A percentile compares a stretch with the other conserved stretches of the same genome.
phyloP scores from a whole-genome alignment of 1,140 invertebrate genomes.

The Hydropsyche tenuis region DNA sequence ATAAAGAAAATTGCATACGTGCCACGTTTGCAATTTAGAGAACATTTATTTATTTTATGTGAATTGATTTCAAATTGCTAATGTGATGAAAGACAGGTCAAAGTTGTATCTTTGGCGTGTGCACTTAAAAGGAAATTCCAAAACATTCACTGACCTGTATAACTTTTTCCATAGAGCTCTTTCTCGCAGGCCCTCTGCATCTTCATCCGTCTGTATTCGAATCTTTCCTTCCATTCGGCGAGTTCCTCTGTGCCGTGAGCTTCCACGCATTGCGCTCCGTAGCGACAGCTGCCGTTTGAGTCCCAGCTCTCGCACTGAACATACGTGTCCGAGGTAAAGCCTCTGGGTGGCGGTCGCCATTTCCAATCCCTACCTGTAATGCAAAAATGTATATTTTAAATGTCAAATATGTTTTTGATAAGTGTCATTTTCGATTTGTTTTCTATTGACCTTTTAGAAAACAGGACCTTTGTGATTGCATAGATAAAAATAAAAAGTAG shows the following conservation, averaged over 20 bases:
- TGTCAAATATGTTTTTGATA: no score
- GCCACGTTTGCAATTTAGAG: no score
- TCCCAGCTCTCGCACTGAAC: conserved; percentile 66
- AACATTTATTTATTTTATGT: no score
- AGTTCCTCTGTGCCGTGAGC: conserved; percentile 77
- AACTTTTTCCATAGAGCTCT: conserved; percentile 71
- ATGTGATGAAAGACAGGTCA: no score
- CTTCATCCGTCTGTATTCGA: conserved; percentile 70
- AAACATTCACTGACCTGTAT: conserved; percentile 52
- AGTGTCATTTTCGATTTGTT: no score
- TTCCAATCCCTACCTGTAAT: conserved; percentile 68
- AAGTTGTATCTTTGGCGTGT: no score
- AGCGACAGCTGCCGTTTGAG: conserved; percentile 65
- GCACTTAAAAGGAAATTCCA: no score
- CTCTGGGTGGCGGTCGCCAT: conserved; percentile 72
- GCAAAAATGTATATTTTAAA: not conserved
- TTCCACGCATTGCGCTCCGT: conserved; percentile 76
- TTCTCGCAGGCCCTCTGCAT: conserved; percentile 72
- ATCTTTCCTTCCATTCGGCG: conserved; percentile 75
- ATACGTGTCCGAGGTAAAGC: conserved; percentile 65
- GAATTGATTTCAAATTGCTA: no score
- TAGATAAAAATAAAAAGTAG: no score
- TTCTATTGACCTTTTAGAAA: no score
- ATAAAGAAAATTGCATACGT: no score
- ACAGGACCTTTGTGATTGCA: no score